Evolutionary conservation across 2,113 vertebrate genomes (phyloP).

Genomic region (Oenanthe melanoleuca): DNA sequence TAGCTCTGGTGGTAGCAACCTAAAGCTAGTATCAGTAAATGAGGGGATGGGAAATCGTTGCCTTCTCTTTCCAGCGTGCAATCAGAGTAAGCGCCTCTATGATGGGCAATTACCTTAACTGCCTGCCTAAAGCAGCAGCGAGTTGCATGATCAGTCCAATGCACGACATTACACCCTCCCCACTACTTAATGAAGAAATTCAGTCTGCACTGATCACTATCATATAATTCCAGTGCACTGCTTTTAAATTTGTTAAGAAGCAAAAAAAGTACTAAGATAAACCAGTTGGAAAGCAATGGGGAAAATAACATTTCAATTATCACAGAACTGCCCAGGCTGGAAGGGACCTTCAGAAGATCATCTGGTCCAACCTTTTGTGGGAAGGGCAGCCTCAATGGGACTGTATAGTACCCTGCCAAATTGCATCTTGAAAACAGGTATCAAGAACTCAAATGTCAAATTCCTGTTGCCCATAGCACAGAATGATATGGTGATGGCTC

Average conservation of each 20-base stretch:
- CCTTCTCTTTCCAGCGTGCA: slow-evolving; percentile 29
- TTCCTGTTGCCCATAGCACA: not conserved
- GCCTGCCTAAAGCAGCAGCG: slow-evolving; percentile 47
- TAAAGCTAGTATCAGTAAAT: slow-evolving; percentile 57
- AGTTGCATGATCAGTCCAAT: slow-evolving; percentile 51
- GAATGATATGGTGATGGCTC: not conserved
- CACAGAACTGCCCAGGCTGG: not conserved
- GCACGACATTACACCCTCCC: slow-evolving; percentile 32
- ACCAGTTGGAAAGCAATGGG: not conserved
- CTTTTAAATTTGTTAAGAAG: not conserved
- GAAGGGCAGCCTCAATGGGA: not conserved
- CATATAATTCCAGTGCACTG: not conserved
- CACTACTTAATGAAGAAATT: slow-evolving; percentile 51
- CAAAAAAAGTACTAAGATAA: not conserved
- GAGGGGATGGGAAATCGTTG: slow-evolving; percentile 32
- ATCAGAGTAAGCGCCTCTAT: slow-evolving; percentile 43
- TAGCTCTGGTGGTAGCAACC: not conserved
- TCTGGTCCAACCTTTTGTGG: not conserved
- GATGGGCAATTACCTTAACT: slow-evolving; percentile 68
- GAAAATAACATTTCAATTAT: not conserved
- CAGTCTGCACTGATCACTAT: slow-evolving; percentile 1
- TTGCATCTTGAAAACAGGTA: not conserved
- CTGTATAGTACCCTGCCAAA: not conserved
- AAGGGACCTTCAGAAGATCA: not conserved
- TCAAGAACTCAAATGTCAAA: not conserved